phyloP scores from a whole-genome alignment of 2,113 vertebrate species.

The Rhinoptilus africanus region DNA sequence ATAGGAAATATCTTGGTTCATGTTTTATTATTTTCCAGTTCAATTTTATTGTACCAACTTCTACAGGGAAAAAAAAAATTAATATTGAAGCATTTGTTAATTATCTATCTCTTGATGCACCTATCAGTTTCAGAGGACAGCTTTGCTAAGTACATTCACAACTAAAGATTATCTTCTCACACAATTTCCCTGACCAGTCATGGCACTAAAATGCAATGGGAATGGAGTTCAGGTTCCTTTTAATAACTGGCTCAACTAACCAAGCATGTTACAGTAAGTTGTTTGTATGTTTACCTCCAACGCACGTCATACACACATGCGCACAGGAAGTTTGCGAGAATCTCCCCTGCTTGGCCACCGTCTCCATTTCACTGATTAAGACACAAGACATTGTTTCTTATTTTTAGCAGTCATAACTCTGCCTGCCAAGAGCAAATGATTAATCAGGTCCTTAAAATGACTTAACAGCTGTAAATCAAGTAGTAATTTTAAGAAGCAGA shows the following conservation, averaged over 20 bases:
- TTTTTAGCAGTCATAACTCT: slow-evolving; percentile 16
- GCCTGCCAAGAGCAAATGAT: slow-evolving; percentile 26
- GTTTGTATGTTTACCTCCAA: not conserved
- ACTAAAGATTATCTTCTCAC: not conserved
- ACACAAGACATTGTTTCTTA: slow-evolving; percentile 32
- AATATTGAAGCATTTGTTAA: not conserved
- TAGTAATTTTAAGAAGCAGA: slow-evolving; percentile 55
- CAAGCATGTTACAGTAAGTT: not conserved
- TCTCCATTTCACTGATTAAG: not conserved
- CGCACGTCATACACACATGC: not conserved
- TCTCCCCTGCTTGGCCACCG: not conserved
- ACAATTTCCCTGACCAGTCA: not conserved
- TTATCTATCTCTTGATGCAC: not conserved
- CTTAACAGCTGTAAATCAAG: slow-evolving; percentile 65
- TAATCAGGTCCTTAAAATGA: slow-evolving; percentile 59
- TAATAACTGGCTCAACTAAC: not conserved
- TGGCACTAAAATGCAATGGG: not conserved
- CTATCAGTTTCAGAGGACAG: not conserved
- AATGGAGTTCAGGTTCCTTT: not conserved
- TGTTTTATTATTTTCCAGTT: not conserved
- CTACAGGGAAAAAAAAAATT: not conserved
- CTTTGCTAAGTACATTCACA: not conserved
- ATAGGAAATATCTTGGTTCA: not conserved
- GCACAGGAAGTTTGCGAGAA: not conserved
- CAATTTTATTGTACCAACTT: not conserved